phyloP scores from a whole-genome alignment of 2,113 vertebrate genomes.

The Muntiacus muntjak region DNA sequence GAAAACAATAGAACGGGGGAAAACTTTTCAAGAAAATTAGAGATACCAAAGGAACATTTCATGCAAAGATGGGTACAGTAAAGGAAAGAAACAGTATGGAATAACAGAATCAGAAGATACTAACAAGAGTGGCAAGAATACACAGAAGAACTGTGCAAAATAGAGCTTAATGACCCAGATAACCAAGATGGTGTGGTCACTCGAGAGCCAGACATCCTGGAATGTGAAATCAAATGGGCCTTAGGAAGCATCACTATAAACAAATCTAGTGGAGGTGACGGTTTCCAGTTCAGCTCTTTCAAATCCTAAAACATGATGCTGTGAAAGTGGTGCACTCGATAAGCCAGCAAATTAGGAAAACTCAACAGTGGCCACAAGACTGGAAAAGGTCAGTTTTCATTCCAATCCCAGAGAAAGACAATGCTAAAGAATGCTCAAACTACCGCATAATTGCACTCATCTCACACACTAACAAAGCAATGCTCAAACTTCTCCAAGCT shows the following conservation, averaged over 20 bases:
- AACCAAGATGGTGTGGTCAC: fast-evolving
- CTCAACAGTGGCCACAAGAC: neutral
- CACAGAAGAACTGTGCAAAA: neutral
- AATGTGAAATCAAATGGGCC: neutral
- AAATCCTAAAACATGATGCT: neutral
- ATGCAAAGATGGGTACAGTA: neutral
- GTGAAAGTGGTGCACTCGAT: neutral
- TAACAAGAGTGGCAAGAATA: neutral
- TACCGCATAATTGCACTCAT: neutral
- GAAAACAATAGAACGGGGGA: neutral
- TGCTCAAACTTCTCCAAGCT: neutral
- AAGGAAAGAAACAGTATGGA: neutral
- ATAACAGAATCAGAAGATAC: neutral
- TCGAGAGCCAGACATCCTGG: neutral
- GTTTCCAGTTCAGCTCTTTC: neutral
- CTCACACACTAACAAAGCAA: neutral
- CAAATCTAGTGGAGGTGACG: neutral
- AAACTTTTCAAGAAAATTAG: neutral
- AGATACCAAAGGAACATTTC: neutral
- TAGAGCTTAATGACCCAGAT: neutral
- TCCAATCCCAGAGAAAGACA: neutral
- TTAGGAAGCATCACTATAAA: neutral
- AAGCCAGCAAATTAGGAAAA: neutral
- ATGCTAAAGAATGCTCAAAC: neutral
- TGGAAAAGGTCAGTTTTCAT: neutral